These are phyloP conservation scores for Stramonita haemastoma DNA, from an alignment of 2,888 invertebrate species.

Conservation along the genomic window DNA sequence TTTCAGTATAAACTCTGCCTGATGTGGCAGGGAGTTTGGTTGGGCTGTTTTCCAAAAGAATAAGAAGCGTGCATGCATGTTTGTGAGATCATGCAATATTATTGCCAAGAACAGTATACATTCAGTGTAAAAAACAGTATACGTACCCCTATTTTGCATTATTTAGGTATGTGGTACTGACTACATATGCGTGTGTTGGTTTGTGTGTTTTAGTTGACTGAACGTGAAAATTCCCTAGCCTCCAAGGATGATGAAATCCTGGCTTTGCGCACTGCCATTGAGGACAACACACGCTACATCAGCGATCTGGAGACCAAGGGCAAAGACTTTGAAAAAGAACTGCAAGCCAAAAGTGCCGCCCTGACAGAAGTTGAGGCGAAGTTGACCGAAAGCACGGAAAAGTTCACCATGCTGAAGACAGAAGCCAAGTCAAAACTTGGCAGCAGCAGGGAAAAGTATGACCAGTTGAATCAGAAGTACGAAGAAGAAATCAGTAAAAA, in stretches of 20 bases:
- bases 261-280: constrained; percentile 53
- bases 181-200: not conserved
- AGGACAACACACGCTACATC: constrained; percentile 49
- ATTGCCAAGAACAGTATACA: too few species aligned
- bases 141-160: not conserved
- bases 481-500: constrained; percentile 45
- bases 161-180: not conserved
- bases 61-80: too few species aligned
- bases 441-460: constrained; percentile 61
- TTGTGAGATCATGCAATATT: too few species aligned
- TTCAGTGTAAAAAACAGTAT: too few species aligned
- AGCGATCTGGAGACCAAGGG: constrained; percentile 50
- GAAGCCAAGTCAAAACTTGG: constrained; percentile 63
- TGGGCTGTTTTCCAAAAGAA: too few species aligned
- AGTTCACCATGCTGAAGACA: constrained; percentile 58
- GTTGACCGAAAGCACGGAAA: constrained; percentile 50
- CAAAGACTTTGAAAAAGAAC: constrained; percentile 53
- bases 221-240: constrained; percentile 39
- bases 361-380: constrained; percentile 50
- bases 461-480: constrained; percentile 51
- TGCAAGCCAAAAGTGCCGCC: constrained; percentile 54
- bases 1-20: too few species aligned
- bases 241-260: constrained; percentile 59
- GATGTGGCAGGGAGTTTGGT: too few species aligned
- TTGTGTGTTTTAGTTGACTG: constrained; percentile 52